Base-by-base conservation (phyloP, 2,888 invertebrate genomes). In the Argyresthia goedartella region DNA sequence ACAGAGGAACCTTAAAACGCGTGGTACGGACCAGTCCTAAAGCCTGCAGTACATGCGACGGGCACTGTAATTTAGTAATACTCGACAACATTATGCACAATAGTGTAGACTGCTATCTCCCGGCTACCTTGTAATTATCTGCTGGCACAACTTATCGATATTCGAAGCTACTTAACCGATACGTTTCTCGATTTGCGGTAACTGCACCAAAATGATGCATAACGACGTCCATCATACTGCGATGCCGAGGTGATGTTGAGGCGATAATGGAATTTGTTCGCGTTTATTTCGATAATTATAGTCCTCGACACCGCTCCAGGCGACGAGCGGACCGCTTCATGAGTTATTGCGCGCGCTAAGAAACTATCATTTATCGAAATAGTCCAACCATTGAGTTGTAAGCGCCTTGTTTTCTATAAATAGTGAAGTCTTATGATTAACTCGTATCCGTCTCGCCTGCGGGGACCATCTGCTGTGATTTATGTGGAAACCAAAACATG, bases 71-170 rank as follows among this genome's bases (percentile, higher is more conserved):
- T 84, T 82, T 76, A 69, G 76, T 74, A 75, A 77, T 79, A 69
- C 67, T 67, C 75, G 66, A 68, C 70, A 71, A 75, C 70, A 81
- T 82, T 81, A 81, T 72, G 74, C 74, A 80, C 76, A 76, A 78
- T 81, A 76, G 81, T 76, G 73, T 67, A 66, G 74, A 68, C 71
- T 68, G 66, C 76, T 80, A 77, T 76, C 80, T 66, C 67, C 60
- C 65, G 50, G 67, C 75, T 73, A 73, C 75, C 69, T 69, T 78
- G 62, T 70, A 82, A 82, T 84, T 84, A 82, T 50, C 25, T 4
- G n/a, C 10, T 44, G 44, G 14, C 7, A 9, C 39, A n/a, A 39
- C n/a, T 39, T 39, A 39, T 39, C 69, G 74, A 69, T 69, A 60
- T 61, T 63, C 63, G 59, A 60, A 25, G 25, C 25, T 25, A 25